Base-by-base conservation (phyloP, 1,140 invertebrate genomes). In the Meloidogyne chitwoodi region DNA sequence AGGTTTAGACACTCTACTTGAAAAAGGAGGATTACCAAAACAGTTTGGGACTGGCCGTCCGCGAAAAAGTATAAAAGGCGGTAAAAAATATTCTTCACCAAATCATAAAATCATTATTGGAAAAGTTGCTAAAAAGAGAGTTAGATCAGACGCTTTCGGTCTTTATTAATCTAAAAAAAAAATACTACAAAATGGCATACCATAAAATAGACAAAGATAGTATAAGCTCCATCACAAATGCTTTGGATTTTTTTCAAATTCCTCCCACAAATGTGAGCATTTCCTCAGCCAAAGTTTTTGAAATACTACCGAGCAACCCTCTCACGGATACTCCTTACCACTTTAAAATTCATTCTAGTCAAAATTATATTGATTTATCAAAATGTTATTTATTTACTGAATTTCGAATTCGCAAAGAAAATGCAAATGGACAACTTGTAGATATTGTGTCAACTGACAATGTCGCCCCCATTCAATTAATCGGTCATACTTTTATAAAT, bases 181-280 rank as follows among this genome's bases (percentile, higher is more conserved):
- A 8, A 68, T 41, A 27, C 26, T 34, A 22, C 6, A 44, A 34
- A 68, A 68, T 68, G 67, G 38, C 48, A 44, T 68, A 27, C 29
- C 38, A 68, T 41, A 68, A 68, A 29, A 44, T 68, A 44, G 67
- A 68, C 48, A 44, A n/a, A 1, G n/a, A 34, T 22, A 68, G 67
- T 31, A 27, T 44, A 2, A 44, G 29, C 12, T 38, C 34, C 6
- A 44, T 68, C 8, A 44, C 67, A 2, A 68, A 68, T 68, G 12
- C 26, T 0, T 38, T 38, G 1, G 67, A 44, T 22, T 29, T 68
- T n/a, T n/a, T n/a, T n/a, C n/a, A n/a, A n/a, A n/a, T n/a, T n/a
- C n/a, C n/a, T n/a, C n/a, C n/a, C n/a, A n/a, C n/a, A n/a, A n/a
- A n/a, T n/a, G n/a, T n/a, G n/a, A n/a, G n/a, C n/a, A n/a, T n/a